These are phyloP conservation scores for Notolabrus celidotus DNA, from an alignment of 2,797 vertebrate genomes.

Conservation along the genomic window DNA sequence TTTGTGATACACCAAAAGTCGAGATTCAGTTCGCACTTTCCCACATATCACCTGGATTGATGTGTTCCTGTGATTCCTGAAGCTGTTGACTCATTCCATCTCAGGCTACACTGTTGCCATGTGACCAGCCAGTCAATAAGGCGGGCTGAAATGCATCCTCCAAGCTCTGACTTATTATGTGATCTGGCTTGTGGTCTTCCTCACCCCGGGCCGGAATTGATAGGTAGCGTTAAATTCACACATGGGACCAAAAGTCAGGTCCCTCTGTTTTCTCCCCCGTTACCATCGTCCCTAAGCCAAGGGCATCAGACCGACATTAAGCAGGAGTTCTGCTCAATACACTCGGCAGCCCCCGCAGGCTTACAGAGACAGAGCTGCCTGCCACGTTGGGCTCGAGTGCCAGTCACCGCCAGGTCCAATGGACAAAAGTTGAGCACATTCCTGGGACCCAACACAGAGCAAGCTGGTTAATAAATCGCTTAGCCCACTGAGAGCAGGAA, in stretches of 20 bases:
- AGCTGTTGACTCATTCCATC: slow-evolving; percentile 65
- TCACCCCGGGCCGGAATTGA: slow-evolving; percentile 63
- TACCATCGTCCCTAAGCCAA: slow-evolving; percentile 44
- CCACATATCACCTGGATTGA: slow-evolving; percentile 65
- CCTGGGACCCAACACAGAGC: slow-evolving; percentile 62
- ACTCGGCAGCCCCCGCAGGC: slow-evolving; percentile 53
- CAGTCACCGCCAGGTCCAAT: slow-evolving; percentile 71
- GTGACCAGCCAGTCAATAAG: slow-evolving; percentile 67
- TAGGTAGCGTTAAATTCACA: slow-evolving; percentile 70
- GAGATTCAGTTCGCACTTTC: slow-evolving; percentile 59
- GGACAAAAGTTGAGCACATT: slow-evolving; percentile 72
- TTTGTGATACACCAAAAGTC: slow-evolving; percentile 37
- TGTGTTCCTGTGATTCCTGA: slow-evolving; percentile 50
- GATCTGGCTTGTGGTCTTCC: slow-evolving; percentile 68
- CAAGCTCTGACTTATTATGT: slow-evolving; percentile 72
- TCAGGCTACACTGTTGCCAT: slow-evolving; percentile 55
- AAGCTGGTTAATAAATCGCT: slow-evolving; percentile 74
- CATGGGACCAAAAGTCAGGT: slow-evolving; percentile 66
- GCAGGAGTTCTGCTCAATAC: slow-evolving; percentile 35
- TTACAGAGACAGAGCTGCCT: slow-evolving; percentile 64
- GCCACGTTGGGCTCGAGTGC: slow-evolving; percentile 58
- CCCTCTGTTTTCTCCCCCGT: slow-evolving; percentile 38
- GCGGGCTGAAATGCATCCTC: slow-evolving; percentile 64
- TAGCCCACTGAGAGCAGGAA: slow-evolving; percentile 45
- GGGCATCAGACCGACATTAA: slow-evolving; percentile 51